These are phyloP conservation scores for Nomada goodeniana DNA, from an alignment of 2,888 invertebrate species.

Conservation along the genomic window DNA sequence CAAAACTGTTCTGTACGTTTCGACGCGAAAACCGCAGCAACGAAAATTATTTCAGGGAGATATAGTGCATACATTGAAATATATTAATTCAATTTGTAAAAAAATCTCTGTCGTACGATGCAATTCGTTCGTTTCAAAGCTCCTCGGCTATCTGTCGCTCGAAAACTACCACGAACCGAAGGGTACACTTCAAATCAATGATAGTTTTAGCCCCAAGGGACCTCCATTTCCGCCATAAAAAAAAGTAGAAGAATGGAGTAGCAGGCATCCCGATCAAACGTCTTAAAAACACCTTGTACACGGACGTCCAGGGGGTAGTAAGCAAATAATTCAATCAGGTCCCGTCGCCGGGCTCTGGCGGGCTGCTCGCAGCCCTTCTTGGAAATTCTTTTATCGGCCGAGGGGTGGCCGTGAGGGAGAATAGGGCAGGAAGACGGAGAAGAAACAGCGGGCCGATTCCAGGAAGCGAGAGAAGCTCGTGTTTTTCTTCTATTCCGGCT, in stretches of 20 bases:
- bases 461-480: slow-evolving; percentile 36
- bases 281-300: slow-evolving; percentile 50
- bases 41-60: too few relatives aligned
- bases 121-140: too few relatives aligned
- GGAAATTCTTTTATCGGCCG: slow-evolving; percentile 56
- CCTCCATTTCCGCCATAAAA: background rate
- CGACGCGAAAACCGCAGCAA: too few relatives aligned
- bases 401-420: background rate
- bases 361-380: slow-evolving; percentile 19
- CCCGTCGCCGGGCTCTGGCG: slow-evolving; percentile 37
- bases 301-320: slow-evolving; percentile 64
- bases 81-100: too few relatives aligned
- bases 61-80: too few relatives aligned
- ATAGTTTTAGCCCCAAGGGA: background rate
- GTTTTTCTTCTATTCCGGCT: slow-evolving; percentile 51
- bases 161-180: too few relatives aligned
- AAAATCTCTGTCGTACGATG: too few relatives aligned
- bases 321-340: slow-evolving; percentile 79
- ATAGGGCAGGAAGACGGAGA: slow-evolving; percentile 10
- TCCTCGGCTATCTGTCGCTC: too few relatives aligned
- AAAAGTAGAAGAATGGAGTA: background rate
- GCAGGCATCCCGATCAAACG: slow-evolving; percentile 29
- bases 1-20: too few relatives aligned
- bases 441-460: slow-evolving; percentile 15
- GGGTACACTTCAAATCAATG: background rate